These are phyloP conservation scores for Rachycentron canadum DNA, from an alignment of 2,797 vertebrate species.

Conservation along the genomic window DNA sequence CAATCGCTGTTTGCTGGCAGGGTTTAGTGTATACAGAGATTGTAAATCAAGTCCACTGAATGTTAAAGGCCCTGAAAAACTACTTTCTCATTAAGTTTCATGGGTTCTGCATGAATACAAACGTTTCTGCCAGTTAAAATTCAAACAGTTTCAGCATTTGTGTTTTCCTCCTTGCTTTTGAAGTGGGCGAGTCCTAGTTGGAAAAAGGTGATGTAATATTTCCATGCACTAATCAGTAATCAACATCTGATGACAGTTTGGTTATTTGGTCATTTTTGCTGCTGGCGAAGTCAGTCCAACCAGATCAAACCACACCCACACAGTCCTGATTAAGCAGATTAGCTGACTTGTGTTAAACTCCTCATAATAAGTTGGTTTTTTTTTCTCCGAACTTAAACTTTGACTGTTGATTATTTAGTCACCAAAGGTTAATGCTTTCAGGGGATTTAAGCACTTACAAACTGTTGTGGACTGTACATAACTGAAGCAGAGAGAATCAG, in stretches of 20 bases:
- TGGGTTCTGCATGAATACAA: not conserved
- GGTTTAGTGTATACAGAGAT: not conserved
- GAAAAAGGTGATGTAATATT: conserved; percentile 3
- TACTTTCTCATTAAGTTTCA: not conserved
- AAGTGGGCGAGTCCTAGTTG: not conserved
- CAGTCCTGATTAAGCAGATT: not conserved
- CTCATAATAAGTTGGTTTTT: not conserved
- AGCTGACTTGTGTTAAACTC: not conserved
- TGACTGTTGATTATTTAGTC: not conserved
- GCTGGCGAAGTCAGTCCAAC: not conserved
- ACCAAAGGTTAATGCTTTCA: not conserved
- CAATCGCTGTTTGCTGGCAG: no score
- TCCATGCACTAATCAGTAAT: not conserved
- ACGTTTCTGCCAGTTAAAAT: not conserved
- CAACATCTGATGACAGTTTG: not conserved
- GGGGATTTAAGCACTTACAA: not conserved
- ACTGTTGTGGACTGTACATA: not conserved
- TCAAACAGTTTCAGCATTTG: not conserved
- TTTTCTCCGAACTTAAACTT: not conserved
- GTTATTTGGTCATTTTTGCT: not conserved
- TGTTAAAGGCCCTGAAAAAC: no score
- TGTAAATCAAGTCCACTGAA: no score
- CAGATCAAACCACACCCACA: not conserved
- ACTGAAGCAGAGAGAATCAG: not conserved
- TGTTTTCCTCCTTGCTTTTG: not conserved